These are phyloP conservation scores for Scortum barcoo DNA, from an alignment of 2,113 vertebrate species.

Conservation along the genomic window DNA sequence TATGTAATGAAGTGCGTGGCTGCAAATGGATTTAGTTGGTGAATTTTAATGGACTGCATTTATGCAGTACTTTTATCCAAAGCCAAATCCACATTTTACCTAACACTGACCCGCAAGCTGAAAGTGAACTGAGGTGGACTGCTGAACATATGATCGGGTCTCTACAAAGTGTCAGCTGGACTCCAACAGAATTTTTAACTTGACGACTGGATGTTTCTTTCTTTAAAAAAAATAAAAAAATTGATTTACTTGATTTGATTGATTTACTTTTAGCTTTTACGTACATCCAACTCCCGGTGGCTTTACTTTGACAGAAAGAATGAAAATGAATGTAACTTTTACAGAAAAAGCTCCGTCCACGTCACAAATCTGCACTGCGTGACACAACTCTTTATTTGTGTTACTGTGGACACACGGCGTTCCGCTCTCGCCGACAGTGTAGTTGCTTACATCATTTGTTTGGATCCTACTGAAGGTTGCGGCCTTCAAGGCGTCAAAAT, in stretches of 20 bases:
- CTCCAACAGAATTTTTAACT: background rate
- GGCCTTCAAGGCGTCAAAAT: slow-evolving; percentile 50
- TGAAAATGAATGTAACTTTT: slow-evolving; percentile 11
- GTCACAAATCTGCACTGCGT: background rate
- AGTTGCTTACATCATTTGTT: slow-evolving; percentile 22
- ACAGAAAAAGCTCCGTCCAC: background rate
- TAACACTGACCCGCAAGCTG: slow-evolving; percentile 38
- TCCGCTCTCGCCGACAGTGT: background rate
- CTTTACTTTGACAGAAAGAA: background rate
- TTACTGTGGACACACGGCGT: slow-evolving; percentile 1
- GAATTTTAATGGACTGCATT: slow-evolving; percentile 40
- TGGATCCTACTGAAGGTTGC: slow-evolving; percentile 36
- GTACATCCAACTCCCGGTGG: background rate
- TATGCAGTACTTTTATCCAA: slow-evolving; percentile 21
- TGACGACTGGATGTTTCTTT: background rate
- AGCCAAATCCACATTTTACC: slow-evolving; percentile 36
- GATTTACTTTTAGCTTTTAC: background rate
- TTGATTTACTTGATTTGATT: too few species aligned
- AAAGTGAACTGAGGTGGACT: background rate
- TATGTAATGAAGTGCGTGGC: slow-evolving; percentile 18
- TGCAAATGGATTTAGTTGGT: slow-evolving; percentile 35
- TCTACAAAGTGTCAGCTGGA: background rate
- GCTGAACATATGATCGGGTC: slow-evolving; percentile 15
- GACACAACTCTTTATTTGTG: background rate
- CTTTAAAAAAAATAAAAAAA: too few species aligned